Percentiles rank a stretch among this genome's conserved stretches.
These are phyloP conservation scores for Aradophagus sp. DNA, from an alignment of 1,140 invertebrate species.

Conservation along the genomic window DNA sequence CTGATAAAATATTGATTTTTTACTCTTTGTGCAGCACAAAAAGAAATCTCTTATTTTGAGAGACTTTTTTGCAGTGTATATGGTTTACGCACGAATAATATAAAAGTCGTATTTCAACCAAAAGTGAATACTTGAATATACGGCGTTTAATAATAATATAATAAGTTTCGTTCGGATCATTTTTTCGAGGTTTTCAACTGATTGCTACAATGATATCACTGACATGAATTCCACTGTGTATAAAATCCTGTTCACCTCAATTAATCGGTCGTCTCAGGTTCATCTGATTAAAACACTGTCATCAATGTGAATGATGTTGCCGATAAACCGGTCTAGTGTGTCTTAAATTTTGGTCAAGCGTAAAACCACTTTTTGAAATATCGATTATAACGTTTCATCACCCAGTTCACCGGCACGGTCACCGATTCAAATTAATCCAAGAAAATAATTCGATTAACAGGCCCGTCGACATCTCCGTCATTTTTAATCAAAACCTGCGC, in stretches of 20 bases:
- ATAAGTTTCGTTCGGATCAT: too few species aligned
- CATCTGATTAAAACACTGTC: constrained; percentile 26
- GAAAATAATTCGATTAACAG: constrained; percentile 28
- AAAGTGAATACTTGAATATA: too few species aligned
- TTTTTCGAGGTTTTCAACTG: too few species aligned
- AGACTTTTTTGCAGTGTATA: too few species aligned
- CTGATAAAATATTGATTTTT: too few species aligned
- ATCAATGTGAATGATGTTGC: constrained; percentile 13
- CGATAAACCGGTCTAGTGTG: constrained; percentile 29
- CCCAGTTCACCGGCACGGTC: background rate
- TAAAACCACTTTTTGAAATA: constrained; percentile 32
- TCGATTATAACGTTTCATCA: constrained; percentile 27
- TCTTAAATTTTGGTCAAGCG: constrained; percentile 33
- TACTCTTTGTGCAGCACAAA: too few species aligned
- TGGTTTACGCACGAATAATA: too few species aligned
- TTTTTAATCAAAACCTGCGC: constrained; percentile 16
- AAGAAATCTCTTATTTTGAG: too few species aligned
- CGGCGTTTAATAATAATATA: too few species aligned
- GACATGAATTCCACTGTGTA: constrained; percentile 10
- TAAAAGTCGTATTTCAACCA: too few species aligned
- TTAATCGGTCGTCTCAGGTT: constrained; percentile 10
- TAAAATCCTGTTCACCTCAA: constrained; percentile 23
- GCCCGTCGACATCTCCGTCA: background rate
- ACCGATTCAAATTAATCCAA: constrained; percentile 27
- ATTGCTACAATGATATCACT: too few species aligned